phyloP scores from a whole-genome alignment of 2,797 vertebrate species.

The Otolemur crassicaudatus region DNA sequence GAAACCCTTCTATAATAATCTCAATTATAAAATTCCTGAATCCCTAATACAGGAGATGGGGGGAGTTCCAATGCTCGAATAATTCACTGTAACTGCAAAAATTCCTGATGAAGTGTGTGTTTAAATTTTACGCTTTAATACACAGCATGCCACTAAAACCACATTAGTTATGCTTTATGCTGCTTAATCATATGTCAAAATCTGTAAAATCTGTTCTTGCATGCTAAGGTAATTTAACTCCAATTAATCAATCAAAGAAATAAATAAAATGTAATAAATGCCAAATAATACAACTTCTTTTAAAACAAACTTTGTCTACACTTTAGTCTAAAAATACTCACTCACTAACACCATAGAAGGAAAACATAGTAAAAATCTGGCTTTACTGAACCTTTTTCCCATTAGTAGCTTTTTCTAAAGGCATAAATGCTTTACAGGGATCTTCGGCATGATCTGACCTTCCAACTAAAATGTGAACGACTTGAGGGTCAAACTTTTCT shows the following conservation, averaged over 20 bases:
- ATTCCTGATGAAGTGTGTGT: slow-evolving; percentile 70
- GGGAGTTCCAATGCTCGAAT: slow-evolving; percentile 46
- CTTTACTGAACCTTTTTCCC: slow-evolving; percentile 29
- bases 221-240: slow-evolving; percentile 79
- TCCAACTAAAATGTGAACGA: slow-evolving; percentile 25
- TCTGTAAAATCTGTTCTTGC: slow-evolving; percentile 77
- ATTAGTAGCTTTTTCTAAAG: slow-evolving; percentile 26
- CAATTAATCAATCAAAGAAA: slow-evolving; percentile 81
- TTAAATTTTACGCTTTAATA: slow-evolving; percentile 79
- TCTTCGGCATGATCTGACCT: slow-evolving; percentile 15
- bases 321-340: slow-evolving; percentile 65
- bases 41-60: background rate
- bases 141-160: slow-evolving; percentile 71
- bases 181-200: slow-evolving; percentile 80
- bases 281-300: slow-evolving; percentile 62
- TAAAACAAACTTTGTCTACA: slow-evolving; percentile 63
- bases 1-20: slow-evolving; percentile 75
- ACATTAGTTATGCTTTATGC: slow-evolving; percentile 77
- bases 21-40: slow-evolving; percentile 67
- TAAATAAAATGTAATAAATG: slow-evolving; percentile 80
- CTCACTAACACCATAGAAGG: slow-evolving; percentile 14
- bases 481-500: background rate
- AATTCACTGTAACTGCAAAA: slow-evolving; percentile 73
- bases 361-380: slow-evolving; percentile 13
- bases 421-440: slow-evolving; percentile 2